Evolutionary conservation across 2,888 invertebrate genomes (phyloP).

Genomic region (Polymixis flavicincta): DNA sequence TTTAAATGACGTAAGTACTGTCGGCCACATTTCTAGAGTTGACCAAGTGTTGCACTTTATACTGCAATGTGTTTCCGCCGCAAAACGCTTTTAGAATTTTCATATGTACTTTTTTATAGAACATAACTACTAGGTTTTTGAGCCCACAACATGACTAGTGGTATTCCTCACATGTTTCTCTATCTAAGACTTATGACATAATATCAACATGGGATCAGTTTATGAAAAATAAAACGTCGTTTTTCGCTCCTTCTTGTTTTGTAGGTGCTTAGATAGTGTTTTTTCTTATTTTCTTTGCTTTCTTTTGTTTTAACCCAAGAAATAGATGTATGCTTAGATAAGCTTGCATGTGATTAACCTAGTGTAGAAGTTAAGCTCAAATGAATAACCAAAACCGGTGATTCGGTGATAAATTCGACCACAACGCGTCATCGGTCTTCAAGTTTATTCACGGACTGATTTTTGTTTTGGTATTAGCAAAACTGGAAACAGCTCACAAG

Average conservation of each 20-base stretch:
- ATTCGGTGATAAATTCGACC: slow-evolving; percentile 18
- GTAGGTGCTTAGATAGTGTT: slow-evolving; percentile 22
- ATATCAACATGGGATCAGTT: slow-evolving; percentile 79
- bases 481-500: neutral
- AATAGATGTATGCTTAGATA: slow-evolving; percentile 31
- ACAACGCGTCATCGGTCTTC: neutral
- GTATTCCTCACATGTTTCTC: neutral
- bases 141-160: neutral
- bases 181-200: neutral
- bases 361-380: slow-evolving; percentile 35
- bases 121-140: neutral
- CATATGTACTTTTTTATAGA: slow-evolving; percentile 31
- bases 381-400: slow-evolving; percentile 7
- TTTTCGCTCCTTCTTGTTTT: slow-evolving; percentile 6
- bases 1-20: neutral
- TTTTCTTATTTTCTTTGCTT: slow-evolving; percentile 29
- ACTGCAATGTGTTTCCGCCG: slow-evolving; percentile 31
- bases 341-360: slow-evolving; percentile 52
- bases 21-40: slow-evolving; percentile 12
- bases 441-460: slow-evolving; percentile 4
- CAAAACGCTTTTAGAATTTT: slow-evolving; percentile 5
- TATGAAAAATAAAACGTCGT: slow-evolving; percentile 66
- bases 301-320: slow-evolving; percentile 23
- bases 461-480: neutral
- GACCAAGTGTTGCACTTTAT: slow-evolving; percentile 52